These are phyloP conservation scores for Caenorhabditis plicata DNA, from an alignment of 2,888 invertebrate genomes.

Conservation along the genomic window DNA sequence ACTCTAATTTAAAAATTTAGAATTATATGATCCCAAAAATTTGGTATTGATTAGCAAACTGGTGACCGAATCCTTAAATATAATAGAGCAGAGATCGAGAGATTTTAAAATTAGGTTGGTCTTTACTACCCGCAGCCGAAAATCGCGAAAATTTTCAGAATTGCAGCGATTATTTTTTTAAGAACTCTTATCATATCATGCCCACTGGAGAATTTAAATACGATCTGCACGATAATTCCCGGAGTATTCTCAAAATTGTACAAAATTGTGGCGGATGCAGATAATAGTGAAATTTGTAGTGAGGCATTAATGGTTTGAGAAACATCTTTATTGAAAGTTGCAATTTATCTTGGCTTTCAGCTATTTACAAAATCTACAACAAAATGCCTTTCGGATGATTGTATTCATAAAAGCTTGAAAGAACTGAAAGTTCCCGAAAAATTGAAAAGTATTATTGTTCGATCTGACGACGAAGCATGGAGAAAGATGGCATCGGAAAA, in stretches of 20 bases:
- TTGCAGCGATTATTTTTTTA: too few species aligned
- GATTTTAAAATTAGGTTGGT: too few species aligned
- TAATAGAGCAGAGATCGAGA: too few species aligned
- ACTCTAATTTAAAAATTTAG: too few species aligned
- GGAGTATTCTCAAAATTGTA: conserved; percentile 3
- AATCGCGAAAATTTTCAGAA: too few species aligned
- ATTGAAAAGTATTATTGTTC: background rate
- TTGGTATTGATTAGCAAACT: too few species aligned
- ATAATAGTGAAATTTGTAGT: background rate
- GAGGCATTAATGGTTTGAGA: background rate
- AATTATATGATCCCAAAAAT: too few species aligned
- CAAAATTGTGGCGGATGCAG: background rate
- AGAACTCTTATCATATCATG: too few species aligned
- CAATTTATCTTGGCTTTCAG: background rate
- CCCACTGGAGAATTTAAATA: too few species aligned
- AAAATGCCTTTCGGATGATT: conserved; percentile 1
- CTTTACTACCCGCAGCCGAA: too few species aligned
- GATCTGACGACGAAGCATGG: conserved; percentile 8
- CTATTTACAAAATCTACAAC: background rate
- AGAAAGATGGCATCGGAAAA: background rate
- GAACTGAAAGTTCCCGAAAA: background rate
- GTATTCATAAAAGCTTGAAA: background rate
- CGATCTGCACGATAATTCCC: background rate
- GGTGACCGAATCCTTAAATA: too few species aligned
- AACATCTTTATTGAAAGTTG: background rate